phyloP scores from a whole-genome alignment of 2,888 invertebrate genomes.

The Drosophila barbarae region DNA sequence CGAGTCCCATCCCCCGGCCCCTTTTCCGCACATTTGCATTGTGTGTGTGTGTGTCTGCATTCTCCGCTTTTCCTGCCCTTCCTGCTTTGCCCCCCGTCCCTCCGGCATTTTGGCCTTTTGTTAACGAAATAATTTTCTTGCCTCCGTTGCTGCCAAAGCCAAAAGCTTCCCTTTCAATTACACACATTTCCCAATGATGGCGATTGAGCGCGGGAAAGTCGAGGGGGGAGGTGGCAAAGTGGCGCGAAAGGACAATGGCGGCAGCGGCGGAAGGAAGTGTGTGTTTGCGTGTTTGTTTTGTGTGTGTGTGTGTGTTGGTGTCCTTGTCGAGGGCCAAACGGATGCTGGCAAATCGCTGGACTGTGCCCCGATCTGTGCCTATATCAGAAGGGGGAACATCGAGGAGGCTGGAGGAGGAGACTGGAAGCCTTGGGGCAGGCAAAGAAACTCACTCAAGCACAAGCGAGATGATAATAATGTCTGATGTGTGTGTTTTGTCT shows the following conservation, averaged over 20 bases:
- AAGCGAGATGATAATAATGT: conserved; percentile 79
- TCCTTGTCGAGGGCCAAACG: conserved; percentile 33
- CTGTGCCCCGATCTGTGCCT: conserved; percentile 53
- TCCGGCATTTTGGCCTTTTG: conserved; percentile 63
- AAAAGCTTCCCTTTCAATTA: conserved; percentile 78
- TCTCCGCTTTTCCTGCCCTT: conserved; percentile 18
- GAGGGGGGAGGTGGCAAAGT: conserved; percentile 5
- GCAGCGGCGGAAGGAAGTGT: conserved; percentile 61
- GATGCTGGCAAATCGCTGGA: conserved; percentile 59
- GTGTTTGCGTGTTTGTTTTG: conserved; percentile 24
- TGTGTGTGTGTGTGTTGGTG: conserved; percentile 1
- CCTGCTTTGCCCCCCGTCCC: neutral
- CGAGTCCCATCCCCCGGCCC: conserved; percentile 47
- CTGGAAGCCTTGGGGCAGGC: conserved; percentile 46
- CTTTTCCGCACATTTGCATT: conserved; percentile 45
- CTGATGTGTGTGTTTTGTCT: conserved; percentile 71
- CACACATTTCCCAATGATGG: conserved; percentile 66
- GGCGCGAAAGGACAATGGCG: conserved; percentile 71
- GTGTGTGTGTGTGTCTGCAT: conserved; percentile 25
- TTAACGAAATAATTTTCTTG: conserved; percentile 76
- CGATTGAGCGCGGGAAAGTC: conserved; percentile 32
- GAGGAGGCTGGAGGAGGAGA: conserved; percentile 24
- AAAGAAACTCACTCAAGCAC: conserved; percentile 79
- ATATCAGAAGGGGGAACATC: conserved; percentile 32
- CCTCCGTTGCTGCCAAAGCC: conserved; percentile 64